Evolutionary conservation across 1,140 invertebrate genomes (phyloP).

Genomic region (Leptopilina boulardi): DNA sequence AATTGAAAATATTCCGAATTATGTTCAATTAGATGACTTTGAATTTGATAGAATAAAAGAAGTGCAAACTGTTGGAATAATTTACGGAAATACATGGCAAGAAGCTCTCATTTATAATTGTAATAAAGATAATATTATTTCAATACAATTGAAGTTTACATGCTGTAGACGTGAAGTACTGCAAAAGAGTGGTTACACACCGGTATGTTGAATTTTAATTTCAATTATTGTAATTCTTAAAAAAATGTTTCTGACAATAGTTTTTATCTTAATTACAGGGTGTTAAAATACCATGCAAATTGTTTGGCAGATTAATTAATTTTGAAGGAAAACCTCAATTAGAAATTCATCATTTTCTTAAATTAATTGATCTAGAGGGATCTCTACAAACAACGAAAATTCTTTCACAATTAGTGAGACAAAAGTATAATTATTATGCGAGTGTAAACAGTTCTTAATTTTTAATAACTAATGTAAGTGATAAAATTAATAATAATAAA

Average conservation of each 20-base stretch:
- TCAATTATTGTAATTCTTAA: neutral
- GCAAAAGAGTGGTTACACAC: neutral
- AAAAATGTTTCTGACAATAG: neutral
- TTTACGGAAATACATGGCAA: neutral
- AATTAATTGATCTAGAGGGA: neutral
- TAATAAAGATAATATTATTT: neutral
- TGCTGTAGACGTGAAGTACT: neutral
- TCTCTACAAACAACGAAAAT: neutral
- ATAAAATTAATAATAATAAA: too few species aligned
- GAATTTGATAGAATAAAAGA: slow-evolving; percentile 19
- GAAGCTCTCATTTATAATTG: neutral
- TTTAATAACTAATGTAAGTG: neutral
- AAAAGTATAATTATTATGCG: slow-evolving; percentile 9
- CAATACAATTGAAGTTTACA: neutral
- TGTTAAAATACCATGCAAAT: neutral
- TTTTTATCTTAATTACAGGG: neutral
- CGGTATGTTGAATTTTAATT: neutral
- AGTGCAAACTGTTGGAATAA: slow-evolving; percentile 12
- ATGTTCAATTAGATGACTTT: neutral
- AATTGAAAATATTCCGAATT: slow-evolving; percentile 11
- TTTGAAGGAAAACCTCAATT: neutral
- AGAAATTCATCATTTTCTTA: neutral
- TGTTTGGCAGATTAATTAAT: slow-evolving; percentile 23
- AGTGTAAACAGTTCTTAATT: neutral
- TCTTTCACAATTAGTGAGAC: slow-evolving; percentile 6